Percentiles rank a stretch among this genome's conserved stretches.
phyloP scores from a whole-genome alignment of 2,888 invertebrate species.

The Steinernema carpocapsae region DNA sequence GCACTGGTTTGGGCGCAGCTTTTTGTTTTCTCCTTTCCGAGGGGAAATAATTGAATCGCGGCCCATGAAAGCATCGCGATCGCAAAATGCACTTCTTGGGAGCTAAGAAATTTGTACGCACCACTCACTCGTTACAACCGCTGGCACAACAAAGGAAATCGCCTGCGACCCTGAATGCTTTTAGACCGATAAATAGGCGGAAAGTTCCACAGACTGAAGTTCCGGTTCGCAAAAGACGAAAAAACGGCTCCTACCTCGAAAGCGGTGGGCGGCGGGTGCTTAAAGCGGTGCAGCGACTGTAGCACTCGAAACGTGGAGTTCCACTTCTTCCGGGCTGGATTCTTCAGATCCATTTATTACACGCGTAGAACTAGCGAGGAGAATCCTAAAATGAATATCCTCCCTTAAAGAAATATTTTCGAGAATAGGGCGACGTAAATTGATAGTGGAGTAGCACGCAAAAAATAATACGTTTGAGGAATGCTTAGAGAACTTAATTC shows the following conservation, averaged over 20 bases:
- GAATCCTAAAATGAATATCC: background rate
- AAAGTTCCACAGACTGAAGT: too few relatives aligned
- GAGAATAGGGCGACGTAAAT: too few relatives aligned
- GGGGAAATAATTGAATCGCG: background rate
- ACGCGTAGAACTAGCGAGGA: background rate
- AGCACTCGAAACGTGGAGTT: conserved; percentile 63
- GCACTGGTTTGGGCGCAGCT: conserved; percentile 5
- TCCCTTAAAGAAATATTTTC: background rate
- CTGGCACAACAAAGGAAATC: background rate
- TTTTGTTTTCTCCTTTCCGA: background rate
- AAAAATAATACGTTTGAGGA: background rate
- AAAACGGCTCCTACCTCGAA: conserved; percentile 38
- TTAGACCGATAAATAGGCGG: too few relatives aligned
- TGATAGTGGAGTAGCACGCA: background rate
- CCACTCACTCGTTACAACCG: conserved; percentile 10
- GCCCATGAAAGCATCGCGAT: background rate
- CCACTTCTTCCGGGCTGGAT: conserved; percentile 58
- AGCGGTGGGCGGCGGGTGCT: conserved; percentile 48
- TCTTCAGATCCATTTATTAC: conserved; percentile 19
- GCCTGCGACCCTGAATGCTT: conserved; percentile 8
- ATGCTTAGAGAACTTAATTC: too few relatives aligned
- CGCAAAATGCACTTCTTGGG: conserved; percentile 17
- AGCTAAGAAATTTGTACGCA: background rate
- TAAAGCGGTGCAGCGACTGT: conserved; percentile 63
- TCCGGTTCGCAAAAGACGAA: background rate